Evolutionary conservation across 2,113 vertebrate species (phyloP), one percentile per base, ranked within the genome.

Genomic region (Callipepla californica): DNA sequence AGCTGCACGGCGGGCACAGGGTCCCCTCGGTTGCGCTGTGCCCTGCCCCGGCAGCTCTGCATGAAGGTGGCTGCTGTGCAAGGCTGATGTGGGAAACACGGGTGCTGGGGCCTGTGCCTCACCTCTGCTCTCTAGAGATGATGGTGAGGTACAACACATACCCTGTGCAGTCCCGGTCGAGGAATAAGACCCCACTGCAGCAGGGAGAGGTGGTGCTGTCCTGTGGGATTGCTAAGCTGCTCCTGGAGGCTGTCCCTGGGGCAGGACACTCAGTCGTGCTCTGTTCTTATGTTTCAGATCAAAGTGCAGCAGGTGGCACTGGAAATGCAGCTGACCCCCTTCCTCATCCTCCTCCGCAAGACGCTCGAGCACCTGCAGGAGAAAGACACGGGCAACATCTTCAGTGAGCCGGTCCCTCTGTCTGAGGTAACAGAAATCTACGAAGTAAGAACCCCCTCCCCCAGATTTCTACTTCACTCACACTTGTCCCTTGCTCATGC

Each of bases 311-410:
- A 99, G 98, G 97, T 99, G 95, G 98, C 98, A 34, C 97, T 99
- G 94, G 99, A 99, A 98, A 98, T 99, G 98, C 99, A 99, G 97
- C 97, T 99, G 94, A 99, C 99, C 10, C 99, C 99, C 25, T 99
- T 99, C 96, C 98, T 99, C 94, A 98, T 99, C 87, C 98, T 99
- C 79, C 97, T 99, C 94, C 98, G 99, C 89, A 99, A 98, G 94
- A 99, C 99, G 0, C 96, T 99, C 75, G 99, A 99, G 85, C 99
- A 99, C 96, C 98, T 99, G 94, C 99, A 99, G 97, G 99, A 99
- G 92, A 98, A 99, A 97, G 99, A 99, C 98, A 99, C 98, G 0
- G 99, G 98, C 97, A 99, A 99, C 97, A 99, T 99, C 96, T 99
- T 99, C 97, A 98, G 99, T 68, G 98, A 99, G 97, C 99, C 99